Base-by-base conservation (phyloP, 2,888 invertebrate species). In the Trissolcus japonicus region DNA sequence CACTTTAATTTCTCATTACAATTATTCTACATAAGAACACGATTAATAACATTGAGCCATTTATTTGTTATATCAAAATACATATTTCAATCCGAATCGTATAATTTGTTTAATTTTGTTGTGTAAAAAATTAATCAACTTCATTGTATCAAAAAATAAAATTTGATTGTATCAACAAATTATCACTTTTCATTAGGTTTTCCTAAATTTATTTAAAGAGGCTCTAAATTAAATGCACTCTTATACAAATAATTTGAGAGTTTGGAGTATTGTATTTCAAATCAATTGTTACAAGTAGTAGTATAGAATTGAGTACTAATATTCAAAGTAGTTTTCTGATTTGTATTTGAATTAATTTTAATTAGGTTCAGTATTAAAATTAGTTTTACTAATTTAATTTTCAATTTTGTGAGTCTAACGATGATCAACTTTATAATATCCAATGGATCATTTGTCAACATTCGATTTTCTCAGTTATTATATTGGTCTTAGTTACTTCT, bases 181-280 rank as follows among this genome's bases (percentile, higher is more conserved):
- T 60, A 68, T 68, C 60, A 68, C 67, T 67, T n/a, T 59, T 16
- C 40, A 41, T 59, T 35, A 35, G 35, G 35, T 9, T 35, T 35
- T 41, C 50, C 65, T 55, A 55, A 17, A 6, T 55, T 66, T 1
- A 50, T 65, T 65, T 55, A 41, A 48, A 21, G 25, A n/a, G 43
- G 41, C 59, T 67, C 51, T 67, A 59, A 60, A 68, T 61, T 61
- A 69, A 62, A 69, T 69, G 61, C 62, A 62, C 1, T 56, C 17
- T 50, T 21, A 48, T 48, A 56, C 35, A 69, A 41, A 41, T 69
- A 69, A 69, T 69, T 62, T 69, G 55, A 69, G 62, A 69, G 46
- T 55, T 48, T 29, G 25, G 69, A 69, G 69, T 69, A 69, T 69
- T 69, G 61, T 35, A 17, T 16, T 16, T 17, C 48, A 17, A 48